These are phyloP conservation scores for Apotomis capreana DNA, from an alignment of 2,888 invertebrate species.

Conservation along the genomic window DNA sequence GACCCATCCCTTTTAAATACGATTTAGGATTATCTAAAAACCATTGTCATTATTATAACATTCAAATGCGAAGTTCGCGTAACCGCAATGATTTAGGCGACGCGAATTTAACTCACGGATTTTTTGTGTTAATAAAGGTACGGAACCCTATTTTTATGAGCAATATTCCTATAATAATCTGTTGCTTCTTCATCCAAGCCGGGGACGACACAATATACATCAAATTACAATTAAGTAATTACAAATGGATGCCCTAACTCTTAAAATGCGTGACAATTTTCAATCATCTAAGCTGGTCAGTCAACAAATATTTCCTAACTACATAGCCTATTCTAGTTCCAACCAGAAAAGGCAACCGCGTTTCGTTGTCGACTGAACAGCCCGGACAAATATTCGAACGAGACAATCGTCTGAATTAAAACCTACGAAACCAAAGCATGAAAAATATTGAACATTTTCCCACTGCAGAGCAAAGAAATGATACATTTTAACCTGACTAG, in stretches of 20 bases:
- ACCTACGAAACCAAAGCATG: constrained; percentile 40
- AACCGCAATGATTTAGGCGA: constrained; percentile 7
- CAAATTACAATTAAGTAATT: constrained; percentile 52
- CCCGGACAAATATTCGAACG: constrained; percentile 23
- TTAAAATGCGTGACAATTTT: constrained; percentile 36
- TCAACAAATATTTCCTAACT: constrained; percentile 27
- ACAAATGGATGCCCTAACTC: constrained; percentile 48
- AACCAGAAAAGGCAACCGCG: constrained; percentile 28
- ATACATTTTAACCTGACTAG: constrained; percentile 76
- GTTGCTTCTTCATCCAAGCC: constrained; percentile 52
- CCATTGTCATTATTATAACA: constrained; percentile 2
- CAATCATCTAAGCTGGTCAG: constrained; percentile 26
- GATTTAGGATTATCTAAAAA: constrained; percentile 11
- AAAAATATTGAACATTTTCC: constrained; percentile 16
- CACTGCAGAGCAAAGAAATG: constrained; percentile 43
- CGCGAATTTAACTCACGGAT: not conserved
- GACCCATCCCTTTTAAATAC: constrained; percentile 1
- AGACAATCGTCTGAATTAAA: constrained; percentile 27
- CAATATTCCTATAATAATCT: constrained; percentile 36
- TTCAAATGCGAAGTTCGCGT: constrained; percentile 1
- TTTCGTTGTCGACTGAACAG: constrained; percentile 26
- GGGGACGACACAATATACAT: constrained; percentile 78
- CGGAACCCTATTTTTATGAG: constrained; percentile 40
- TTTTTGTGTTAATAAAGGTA: constrained; percentile 29
- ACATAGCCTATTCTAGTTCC: constrained; percentile 30